Conservation (phyloP, 2,888 invertebrate genomes). For the Drosophila borealis region DNA sequence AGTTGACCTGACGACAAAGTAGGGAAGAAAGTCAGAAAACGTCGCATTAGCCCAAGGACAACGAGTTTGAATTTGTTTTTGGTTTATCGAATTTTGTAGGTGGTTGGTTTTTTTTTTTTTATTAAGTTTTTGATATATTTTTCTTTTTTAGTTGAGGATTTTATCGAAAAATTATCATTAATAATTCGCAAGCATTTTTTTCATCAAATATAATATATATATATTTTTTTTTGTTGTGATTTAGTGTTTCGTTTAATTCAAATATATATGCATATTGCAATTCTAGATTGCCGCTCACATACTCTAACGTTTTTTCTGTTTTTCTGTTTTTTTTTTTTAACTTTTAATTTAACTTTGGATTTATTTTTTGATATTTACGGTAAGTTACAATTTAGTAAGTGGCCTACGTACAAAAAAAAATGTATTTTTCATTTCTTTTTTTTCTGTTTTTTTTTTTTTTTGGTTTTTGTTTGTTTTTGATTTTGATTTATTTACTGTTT, state of each 20-base stretch:
- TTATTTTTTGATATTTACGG: conserved; percentile 58
- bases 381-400: conserved; percentile 25
- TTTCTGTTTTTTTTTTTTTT: conserved; percentile 32
- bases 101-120: conserved; percentile 40
- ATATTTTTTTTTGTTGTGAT: conserved; percentile 8
- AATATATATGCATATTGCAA: conserved; percentile 13
- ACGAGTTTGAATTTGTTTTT: conserved; percentile 60
- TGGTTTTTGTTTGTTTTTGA: conserved; percentile 2
- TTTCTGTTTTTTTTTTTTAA: conserved; percentile 24
- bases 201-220: conserved; percentile 67
- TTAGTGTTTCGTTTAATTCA: conserved; percentile 22
- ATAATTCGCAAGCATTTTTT: conserved; percentile 72
- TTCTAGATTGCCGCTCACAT: conserved; percentile 22
- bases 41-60: conserved; percentile 85
- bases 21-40: conserved; percentile 85
- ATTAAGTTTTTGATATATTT: conserved; percentile 31
- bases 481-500: neutral
- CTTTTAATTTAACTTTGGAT: conserved; percentile 76
- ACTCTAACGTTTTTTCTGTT: conserved; percentile 34
- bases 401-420: conserved; percentile 23
- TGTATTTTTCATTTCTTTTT: conserved; percentile 9
- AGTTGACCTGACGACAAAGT: conserved; percentile 86
- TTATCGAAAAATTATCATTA: conserved; percentile 46
- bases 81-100: conserved; percentile 47
- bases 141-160: conserved; percentile 24